Evolutionary conservation across 2,888 invertebrate genomes (phyloP).

Genomic region (Melanostoma mellinum): DNA sequence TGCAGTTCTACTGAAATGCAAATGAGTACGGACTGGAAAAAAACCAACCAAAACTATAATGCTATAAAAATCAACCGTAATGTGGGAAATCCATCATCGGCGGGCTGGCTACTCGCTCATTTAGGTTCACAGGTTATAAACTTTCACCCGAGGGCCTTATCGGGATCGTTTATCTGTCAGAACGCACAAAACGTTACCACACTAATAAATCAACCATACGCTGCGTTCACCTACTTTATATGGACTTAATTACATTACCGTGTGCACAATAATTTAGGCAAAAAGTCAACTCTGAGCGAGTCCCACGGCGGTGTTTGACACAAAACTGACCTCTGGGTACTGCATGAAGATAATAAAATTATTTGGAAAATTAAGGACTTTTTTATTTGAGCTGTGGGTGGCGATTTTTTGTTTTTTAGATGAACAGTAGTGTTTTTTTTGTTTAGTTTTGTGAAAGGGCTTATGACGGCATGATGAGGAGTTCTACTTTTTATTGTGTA

Average conservation of each 20-base stretch:
- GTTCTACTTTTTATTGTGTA: constrained; percentile 16
- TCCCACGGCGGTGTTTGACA: constrained; percentile 31
- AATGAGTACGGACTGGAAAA: constrained; percentile 21
- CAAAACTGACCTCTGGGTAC: constrained; percentile 36
- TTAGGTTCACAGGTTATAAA: constrained; percentile 56
- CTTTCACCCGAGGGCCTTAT: constrained; percentile 41
- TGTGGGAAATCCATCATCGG: constrained; percentile 62
- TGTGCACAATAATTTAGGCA: constrained; percentile 17
- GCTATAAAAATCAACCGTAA: constrained; percentile 48
- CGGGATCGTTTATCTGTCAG: constrained; percentile 61
- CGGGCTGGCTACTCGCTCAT: constrained; percentile 1
- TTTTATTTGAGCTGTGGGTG: constrained; percentile 24
- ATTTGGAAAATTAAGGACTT: constrained; percentile 38
- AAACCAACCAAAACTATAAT: neutral
- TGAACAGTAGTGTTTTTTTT: constrained; percentile 7
- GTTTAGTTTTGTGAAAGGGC: neutral
- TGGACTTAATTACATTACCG: constrained; percentile 51
- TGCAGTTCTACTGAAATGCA: constrained; percentile 32
- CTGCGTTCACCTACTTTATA: constrained; percentile 32
- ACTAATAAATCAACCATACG: constrained; percentile 54
- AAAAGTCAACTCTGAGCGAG: constrained; percentile 15
- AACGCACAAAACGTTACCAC: constrained; percentile 59
- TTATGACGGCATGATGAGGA: no score
- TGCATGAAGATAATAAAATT: constrained; percentile 42
- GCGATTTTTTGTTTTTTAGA: constrained; percentile 23